A percentile compares a stretch with the other conserved stretches of the same genome.
Conservation (phyloP, 2,888 invertebrate genomes). For the Pinctada fucata region DNA sequence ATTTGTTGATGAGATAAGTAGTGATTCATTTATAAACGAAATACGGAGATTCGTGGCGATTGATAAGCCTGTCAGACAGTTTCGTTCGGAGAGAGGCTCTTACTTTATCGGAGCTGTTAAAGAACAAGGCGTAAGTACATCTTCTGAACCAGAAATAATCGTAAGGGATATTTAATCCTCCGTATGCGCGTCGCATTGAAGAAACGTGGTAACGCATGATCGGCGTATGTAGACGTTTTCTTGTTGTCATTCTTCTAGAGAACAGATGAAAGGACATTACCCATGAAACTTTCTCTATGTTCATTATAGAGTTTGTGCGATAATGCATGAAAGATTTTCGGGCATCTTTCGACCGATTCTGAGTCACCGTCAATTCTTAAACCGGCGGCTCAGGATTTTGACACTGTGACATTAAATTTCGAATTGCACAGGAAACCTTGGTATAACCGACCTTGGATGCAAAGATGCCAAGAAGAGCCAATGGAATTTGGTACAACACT, state of each 20-base stretch:
- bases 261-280: conserved; percentile 24
- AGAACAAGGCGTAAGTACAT: conserved; percentile 18
- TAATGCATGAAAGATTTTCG: conserved; percentile 26
- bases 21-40: conserved; percentile 2
- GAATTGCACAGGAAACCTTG: no score
- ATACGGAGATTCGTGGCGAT: conserved; percentile 35
- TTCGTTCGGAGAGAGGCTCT: conserved; percentile 32
- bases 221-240: conserved; percentile 33
- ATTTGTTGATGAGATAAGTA: conserved; percentile 39
- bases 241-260: conserved; percentile 31
- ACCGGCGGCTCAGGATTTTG: no score
- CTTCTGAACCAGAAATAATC: conserved; percentile 4
- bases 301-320: conserved; percentile 42
- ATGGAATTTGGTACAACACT: background rate
- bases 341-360: background rate
- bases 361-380: background rate
- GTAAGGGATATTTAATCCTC: conserved; percentile 42
- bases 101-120: conserved; percentile 35
- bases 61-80: conserved; percentile 10
- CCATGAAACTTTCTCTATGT: conserved; percentile 33
- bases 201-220: conserved; percentile 44
- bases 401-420: no score
- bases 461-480: no score
- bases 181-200: conserved; percentile 39
- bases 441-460: no score